phyloP scores from a whole-genome alignment of 2,888 invertebrate genomes.

The Cheilosia vernalis region DNA sequence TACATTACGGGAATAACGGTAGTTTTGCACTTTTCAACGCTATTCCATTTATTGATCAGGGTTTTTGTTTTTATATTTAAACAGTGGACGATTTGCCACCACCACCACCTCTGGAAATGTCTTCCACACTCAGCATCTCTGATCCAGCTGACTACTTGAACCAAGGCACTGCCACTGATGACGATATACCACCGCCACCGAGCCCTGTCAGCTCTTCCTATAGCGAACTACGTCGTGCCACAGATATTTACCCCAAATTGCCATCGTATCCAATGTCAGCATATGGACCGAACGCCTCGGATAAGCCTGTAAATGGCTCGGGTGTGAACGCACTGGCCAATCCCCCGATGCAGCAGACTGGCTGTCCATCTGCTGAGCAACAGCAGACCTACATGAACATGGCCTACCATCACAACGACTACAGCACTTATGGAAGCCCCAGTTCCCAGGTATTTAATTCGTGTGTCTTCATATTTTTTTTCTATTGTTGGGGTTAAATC shows the following conservation, averaged over 20 bases:
- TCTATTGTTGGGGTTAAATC: conserved; percentile 2
- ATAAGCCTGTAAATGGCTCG: conserved; percentile 6
- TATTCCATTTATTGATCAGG: not conserved
- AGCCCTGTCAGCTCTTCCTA: conserved; percentile 96
- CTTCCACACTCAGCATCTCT: conserved; percentile 80
- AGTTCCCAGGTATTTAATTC: conserved; percentile 83
- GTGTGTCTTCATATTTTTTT: not conserved
- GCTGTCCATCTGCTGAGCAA: conserved; percentile 30
- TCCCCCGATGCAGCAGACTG: conserved; percentile 20
- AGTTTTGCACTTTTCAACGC: not conserved
- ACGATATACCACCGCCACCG: conserved; percentile 91
- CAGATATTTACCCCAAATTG: conserved; percentile 85
- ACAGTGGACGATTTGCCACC: conserved; percentile 85
- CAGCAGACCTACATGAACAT: conserved; percentile 77
- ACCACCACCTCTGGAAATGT: conserved; percentile 85
- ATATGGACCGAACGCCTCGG: conserved; percentile 14
- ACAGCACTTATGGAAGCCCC: conserved; percentile 81
- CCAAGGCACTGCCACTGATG: conserved; percentile 80
- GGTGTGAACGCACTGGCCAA: conserved; percentile 1
- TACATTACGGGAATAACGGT: conserved; percentile 57
- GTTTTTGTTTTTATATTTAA: not conserved
- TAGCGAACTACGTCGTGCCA: conserved; percentile 92
- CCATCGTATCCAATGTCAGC: conserved; percentile 66
- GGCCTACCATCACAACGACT: conserved; percentile 74
- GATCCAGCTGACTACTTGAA: conserved; percentile 83